Base-by-base conservation (phyloP, 2,797 vertebrate genomes). In the Vultur gryphus region DNA sequence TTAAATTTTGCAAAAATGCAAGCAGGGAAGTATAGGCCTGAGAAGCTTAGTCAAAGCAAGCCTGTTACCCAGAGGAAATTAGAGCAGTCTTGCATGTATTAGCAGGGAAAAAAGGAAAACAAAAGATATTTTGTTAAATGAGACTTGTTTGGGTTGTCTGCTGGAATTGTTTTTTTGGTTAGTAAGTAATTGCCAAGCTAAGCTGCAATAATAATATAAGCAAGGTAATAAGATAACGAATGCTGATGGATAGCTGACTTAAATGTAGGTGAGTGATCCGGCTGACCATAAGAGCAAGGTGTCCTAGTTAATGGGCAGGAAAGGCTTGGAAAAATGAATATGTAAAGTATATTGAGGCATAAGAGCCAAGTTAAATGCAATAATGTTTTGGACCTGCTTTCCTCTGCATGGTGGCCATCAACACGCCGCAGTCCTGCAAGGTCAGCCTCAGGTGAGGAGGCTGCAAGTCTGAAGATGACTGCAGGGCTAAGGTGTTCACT, bases 341-440 rank as follows among this genome's bases (percentile, higher is more conserved):
- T 20, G 31, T 61, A 23, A 69, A 59, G 20, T 29, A 25, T 23
- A 57, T 12, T 20, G 51, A 84, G 6, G n/a, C 18, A 26, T 43
- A 46, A 6, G 7, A 44, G 14, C 25, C 41, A 58, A 75, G 35
- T 62, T 48, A 70, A 59, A 55, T 7, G 12, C 49, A 23, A 13
- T n/a, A 23, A 10, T 31, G 4, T 41, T 71, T 91, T 79, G 51
- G n/a, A 24, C 33, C 14, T 37, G 2, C 69, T 77, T 64, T 61
- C 44, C 10, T 52, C 65, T 81, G 48, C 21, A 1, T 12, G 39
- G 24, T 64, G 67, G 49, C 58, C 16, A 21, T 9, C 48, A 76
- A 6, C 18, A 16, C 0, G 1, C 29, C 0, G 4, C 44, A 33
- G 55, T 39, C 24, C n/a, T 52, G 26, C 9, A 6, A 41, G 8